Evolutionary conservation across 35 echinoderm and acorn worm genomes (phyloP).

Genomic region (Anneissia japonica): DNA sequence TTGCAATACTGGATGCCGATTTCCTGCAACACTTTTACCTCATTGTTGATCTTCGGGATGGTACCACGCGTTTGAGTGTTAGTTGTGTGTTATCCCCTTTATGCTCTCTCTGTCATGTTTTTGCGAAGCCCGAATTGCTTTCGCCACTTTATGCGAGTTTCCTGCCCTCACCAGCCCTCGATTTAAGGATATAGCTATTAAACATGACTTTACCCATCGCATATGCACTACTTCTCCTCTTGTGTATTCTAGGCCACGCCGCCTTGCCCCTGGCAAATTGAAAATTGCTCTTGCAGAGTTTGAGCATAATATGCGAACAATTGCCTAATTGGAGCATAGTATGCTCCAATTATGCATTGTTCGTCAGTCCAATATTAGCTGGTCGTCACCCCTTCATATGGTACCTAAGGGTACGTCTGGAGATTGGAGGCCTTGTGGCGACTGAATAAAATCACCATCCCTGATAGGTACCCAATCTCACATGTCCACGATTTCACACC

Average conservation of each 20-base stretch:
- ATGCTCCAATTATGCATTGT: conserved; percentile 51
- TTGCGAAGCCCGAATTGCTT: not conserved
- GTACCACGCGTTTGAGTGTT: conserved; percentile 11
- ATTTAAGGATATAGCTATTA: not conserved
- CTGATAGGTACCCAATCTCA: conserved; percentile 21
- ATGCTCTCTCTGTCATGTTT: not conserved
- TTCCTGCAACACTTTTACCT: conserved; percentile 33
- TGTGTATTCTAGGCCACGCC: not conserved
- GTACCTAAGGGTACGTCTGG: conserved; percentile 38
- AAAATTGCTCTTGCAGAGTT: conserved; percentile 3
- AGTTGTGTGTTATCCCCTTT: not conserved
- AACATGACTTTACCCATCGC: conserved; percentile 40
- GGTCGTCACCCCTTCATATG: conserved; percentile 47
- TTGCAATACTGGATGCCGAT: conserved; percentile 34
- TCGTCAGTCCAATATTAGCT: conserved; percentile 22
- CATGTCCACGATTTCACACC: not conserved
- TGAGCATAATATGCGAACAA: no score
- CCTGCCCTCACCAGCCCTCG: conserved; percentile 8
- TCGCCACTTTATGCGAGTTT: not conserved
- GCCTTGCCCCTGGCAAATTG: conserved; percentile 5
- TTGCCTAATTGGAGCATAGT: no score
- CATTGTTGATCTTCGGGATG: conserved; percentile 26
- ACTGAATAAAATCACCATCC: conserved; percentile 19
- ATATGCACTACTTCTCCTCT: conserved; percentile 24
- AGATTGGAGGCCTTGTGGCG: conserved; percentile 27